Evolutionary conservation across 2,888 invertebrate genomes (phyloP).

Genomic region (Drosophila cracens): DNA sequence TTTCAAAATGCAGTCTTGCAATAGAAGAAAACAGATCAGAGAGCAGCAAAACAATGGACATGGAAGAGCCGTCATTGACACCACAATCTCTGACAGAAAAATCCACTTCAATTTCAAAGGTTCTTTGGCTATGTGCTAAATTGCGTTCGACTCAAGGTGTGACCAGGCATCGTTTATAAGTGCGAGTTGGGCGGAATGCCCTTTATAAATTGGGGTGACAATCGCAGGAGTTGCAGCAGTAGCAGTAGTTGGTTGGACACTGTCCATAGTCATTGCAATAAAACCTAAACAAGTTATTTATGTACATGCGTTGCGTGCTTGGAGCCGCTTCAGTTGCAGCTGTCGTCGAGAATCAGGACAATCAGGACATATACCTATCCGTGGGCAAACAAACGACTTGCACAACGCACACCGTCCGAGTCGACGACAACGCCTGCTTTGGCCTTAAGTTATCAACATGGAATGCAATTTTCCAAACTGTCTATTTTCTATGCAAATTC

Average conservation of each 20-base stretch:
- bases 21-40: conserved; percentile 4
- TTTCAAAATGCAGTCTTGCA: conserved; percentile 47
- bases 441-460: conserved; percentile 79
- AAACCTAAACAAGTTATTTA: conserved; percentile 79
- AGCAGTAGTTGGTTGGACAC: conserved; percentile 26
- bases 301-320: conserved; percentile 72
- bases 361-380: conserved; percentile 23
- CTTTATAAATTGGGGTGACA: conserved; percentile 72
- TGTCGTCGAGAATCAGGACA: conserved; percentile 37
- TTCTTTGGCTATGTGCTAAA: conserved; percentile 47
- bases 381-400: conserved; percentile 8
- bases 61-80: conserved; percentile 11
- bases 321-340: conserved; percentile 69
- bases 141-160: conserved; percentile 72
- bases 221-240: conserved; percentile 23
- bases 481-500: conserved; percentile 80
- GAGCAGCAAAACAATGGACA: background rate
- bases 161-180: conserved; percentile 48
- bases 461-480: conserved; percentile 81
- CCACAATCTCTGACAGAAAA: conserved; percentile 41
- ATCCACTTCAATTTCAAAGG: conserved; percentile 32
- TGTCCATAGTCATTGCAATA: conserved; percentile 52
- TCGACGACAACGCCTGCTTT: conserved; percentile 47
- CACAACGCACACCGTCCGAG: conserved; percentile 28
- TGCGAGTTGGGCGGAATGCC: conserved; percentile 42